Evolutionary conservation across 2,797 vertebrate species (phyloP).

Genomic region (Sphenodon punctatus): DNA sequence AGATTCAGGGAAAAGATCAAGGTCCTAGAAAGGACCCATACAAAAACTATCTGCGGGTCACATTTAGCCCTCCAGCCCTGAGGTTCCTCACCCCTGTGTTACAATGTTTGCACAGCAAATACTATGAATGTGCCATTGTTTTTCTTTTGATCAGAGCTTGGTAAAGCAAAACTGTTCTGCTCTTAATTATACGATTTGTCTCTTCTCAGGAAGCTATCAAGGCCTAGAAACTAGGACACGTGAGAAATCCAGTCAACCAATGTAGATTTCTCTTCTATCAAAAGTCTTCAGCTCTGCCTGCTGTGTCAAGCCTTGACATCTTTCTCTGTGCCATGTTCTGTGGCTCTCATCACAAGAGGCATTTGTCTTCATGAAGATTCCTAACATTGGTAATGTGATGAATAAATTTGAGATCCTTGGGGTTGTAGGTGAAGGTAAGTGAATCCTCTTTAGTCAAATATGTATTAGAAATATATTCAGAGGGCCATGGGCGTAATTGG

Average conservation of each 20-base stretch:
- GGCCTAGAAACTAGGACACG: slow-evolving; percentile 52
- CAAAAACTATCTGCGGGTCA: too few relatives aligned
- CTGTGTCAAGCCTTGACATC: slow-evolving; percentile 59
- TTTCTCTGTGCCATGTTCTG: slow-evolving; percentile 79
- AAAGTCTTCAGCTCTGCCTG: slow-evolving; percentile 58
- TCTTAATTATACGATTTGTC: slow-evolving; percentile 42
- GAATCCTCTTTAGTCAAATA: slow-evolving; percentile 1
- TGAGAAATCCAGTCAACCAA: slow-evolving; percentile 63
- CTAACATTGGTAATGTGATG: slow-evolving; percentile 98
- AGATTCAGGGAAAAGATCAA: too few relatives aligned
- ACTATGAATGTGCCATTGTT: not conserved
- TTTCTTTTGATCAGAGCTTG: not conserved
- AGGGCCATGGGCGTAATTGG: not conserved
- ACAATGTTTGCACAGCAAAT: fast-evolving
- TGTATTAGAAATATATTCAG: not conserved
- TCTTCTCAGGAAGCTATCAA: slow-evolving; percentile 56
- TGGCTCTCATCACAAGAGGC: slow-evolving; percentile 74
- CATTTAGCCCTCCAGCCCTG: too few relatives aligned
- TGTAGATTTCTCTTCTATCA: slow-evolving; percentile 46
- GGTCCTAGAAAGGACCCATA: too few relatives aligned
- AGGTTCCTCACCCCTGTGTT: not conserved
- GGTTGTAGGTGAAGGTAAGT: slow-evolving; percentile 99
- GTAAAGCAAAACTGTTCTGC: slow-evolving; percentile 2
- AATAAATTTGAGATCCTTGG: slow-evolving; percentile 99
- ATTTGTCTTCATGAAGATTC: slow-evolving; percentile 98